Evolutionary conservation across 2,797 vertebrate species (phyloP).

Genomic region (Podarcis siculus): DNA sequence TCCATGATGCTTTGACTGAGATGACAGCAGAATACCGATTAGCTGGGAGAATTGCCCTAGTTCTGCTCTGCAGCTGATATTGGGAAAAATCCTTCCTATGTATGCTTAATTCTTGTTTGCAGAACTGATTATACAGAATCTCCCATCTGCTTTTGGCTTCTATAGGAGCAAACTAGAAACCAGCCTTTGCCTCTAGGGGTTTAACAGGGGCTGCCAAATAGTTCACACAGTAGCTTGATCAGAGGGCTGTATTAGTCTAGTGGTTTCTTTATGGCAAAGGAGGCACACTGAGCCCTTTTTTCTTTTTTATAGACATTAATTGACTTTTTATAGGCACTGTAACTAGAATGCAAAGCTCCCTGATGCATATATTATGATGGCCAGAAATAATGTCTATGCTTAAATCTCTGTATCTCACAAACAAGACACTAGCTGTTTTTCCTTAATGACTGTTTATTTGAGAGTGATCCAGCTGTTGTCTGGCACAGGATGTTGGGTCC

Average conservation of each 20-base stretch:
- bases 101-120: conserved; percentile 1
- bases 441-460: background rate
- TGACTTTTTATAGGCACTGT: background rate
- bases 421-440: background rate
- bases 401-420: background rate
- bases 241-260: background rate
- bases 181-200: background rate
- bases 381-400: background rate
- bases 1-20: background rate
- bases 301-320: background rate
- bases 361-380: background rate
- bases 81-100: background rate
- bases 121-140: conserved; percentile 6
- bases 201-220: conserved; percentile 1
- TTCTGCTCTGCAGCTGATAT: conserved; percentile 1
- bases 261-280: conserved; percentile 3
- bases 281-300: background rate
- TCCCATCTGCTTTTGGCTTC: conserved; percentile 9
- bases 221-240: background rate
- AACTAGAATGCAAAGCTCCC: background rate
- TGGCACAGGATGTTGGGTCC: background rate
- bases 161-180: conserved; percentile 11
- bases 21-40: background rate
- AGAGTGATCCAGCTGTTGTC: background rate
- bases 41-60: fast-evolving